Evolutionary conservation across 2,888 invertebrate species (phyloP), one percentile per base, ranked within the genome.

Genomic region (Bellardia pandia): DNA sequence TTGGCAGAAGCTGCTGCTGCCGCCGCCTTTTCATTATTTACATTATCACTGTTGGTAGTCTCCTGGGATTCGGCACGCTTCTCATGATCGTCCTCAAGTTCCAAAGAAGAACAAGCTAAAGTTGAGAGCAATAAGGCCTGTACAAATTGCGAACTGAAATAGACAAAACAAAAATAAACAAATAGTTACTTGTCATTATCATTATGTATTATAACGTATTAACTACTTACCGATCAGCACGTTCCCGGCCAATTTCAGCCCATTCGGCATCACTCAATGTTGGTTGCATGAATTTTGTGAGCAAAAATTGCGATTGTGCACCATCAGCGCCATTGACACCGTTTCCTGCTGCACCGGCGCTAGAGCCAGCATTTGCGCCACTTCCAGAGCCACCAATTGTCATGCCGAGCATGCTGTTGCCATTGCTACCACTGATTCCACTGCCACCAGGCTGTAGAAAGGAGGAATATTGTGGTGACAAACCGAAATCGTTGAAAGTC

Each of bases 91-190:
- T 89, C 90, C 87, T 89, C 90, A 88, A 90, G 90, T 56, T 91
- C 90, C 74, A 91, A 85, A 85, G 90, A 89, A 88, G 90, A 90
- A 89, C 91, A 94, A 79, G 94, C 93, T 91, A 95, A 93, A 85
- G 96, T 95, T 56, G 96, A 95, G 90, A 96, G 93, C 89, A 96
- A 93, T 89, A 96, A 93, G 93, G 96, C 96, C 93, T 96, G 96
- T 88, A 96, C 95, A 94, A 96, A 96, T 91, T 96, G 94, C 79
- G 94, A 93, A 86, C 94, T 94, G 51, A 74, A 48, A 89, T 88
- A 40, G 1, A 71, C 62, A 42, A 48, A 30, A 64, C 23, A 74
- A 60, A 68, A 51, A 3, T 42, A 23, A 23, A 23, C 6, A 51
- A n/a, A 6, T 14, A 51, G 6, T 51, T 51, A 45, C 13, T 45